Evolutionary conservation across 2,797 vertebrate genomes (phyloP).

Genomic region (Sebastolobus altivelis): DNA sequence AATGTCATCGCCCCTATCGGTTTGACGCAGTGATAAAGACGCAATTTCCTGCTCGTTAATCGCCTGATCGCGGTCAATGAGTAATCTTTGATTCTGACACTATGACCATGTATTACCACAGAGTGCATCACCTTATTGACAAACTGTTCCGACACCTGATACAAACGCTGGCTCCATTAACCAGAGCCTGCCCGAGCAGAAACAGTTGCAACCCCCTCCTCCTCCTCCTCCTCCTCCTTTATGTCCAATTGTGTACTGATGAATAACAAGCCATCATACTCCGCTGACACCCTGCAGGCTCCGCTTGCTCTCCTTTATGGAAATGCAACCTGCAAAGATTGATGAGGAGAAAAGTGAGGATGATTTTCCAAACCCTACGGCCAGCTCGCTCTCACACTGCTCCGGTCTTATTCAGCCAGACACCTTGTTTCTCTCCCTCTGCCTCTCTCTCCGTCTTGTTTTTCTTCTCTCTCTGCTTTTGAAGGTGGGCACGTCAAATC

Average conservation of each 20-base stretch:
- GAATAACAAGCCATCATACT: slow-evolving; percentile 53
- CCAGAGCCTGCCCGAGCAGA: slow-evolving; percentile 22
- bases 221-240: slow-evolving; percentile 7
- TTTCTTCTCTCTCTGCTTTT: slow-evolving; percentile 47
- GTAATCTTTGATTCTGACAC: slow-evolving; percentile 21
- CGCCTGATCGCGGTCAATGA: background rate
- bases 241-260: slow-evolving; percentile 52
- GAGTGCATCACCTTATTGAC: slow-evolving; percentile 53
- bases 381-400: slow-evolving; percentile 10
- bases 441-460: slow-evolving; percentile 24
- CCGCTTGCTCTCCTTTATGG: slow-evolving; percentile 48
- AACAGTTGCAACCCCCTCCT: background rate
- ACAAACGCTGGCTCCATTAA: slow-evolving; percentile 44
- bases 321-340: slow-evolving; percentile 65
- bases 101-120: slow-evolving; percentile 8
- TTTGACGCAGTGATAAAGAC: background rate
- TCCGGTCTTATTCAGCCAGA: slow-evolving; percentile 44
- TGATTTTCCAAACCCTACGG: slow-evolving; percentile 50
- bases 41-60: slow-evolving; percentile 5
- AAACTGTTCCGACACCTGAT: slow-evolving; percentile 48
- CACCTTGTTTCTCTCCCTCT: slow-evolving; percentile 36
- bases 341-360: slow-evolving; percentile 58
- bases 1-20: background rate
- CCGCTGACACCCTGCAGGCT: slow-evolving; percentile 52
- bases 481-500: slow-evolving; percentile 75